Base-by-base conservation (phyloP, 2,797 vertebrate genomes). In the Cynopterus sphinx region DNA sequence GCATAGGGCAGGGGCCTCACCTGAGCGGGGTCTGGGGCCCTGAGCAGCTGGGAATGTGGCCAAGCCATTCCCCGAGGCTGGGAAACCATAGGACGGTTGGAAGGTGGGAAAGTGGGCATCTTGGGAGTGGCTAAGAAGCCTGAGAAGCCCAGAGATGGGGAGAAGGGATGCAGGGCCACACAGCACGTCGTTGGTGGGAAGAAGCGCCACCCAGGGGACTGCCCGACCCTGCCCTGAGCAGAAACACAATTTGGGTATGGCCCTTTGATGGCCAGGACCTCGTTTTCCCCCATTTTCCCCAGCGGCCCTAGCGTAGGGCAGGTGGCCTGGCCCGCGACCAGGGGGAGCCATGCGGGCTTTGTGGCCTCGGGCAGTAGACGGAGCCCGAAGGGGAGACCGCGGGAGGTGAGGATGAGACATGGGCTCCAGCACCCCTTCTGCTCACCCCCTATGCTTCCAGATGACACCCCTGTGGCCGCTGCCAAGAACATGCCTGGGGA, bases 401-500 rank as follows among this genome's bases (percentile, higher is more conserved):
- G 3, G 65, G 71, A 46, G 71, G 41, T 9, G 17, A 12, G 41
- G 70, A 19, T 0, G 0, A 21, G 31, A 6, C 0, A 1, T 26
- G 21, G n/a, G 31, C 57, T n/a, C 61, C 26, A 53, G 10, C 1
- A 0, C n/a, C 61, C 65, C 15, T 55, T 63, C 28, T 0, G 0
- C 71, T 57, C 26, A 1, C 9, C 17, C 21, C 9, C 0, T 16
- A 82, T 43, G 59, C 61, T 81, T 97, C 9, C 98, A 99, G 99
- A 99, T 78, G 99, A 99, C 92, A 99, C 99, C 0, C 99, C 99
- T 0, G 99, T 99, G 96, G 99, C 99, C 82, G 99, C 99, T 0
- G 99, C 99, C 74, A 99, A 99, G 98, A 99, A 99, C 28, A 99
- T 99, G 97, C 99, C 99, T 0, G 98, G 98, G 3, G 98, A 99